Percentiles rank a stretch among this genome's conserved stretches.
phyloP scores from a whole-genome alignment of 2,888 invertebrate genomes.

The Nymphalis urticae region DNA sequence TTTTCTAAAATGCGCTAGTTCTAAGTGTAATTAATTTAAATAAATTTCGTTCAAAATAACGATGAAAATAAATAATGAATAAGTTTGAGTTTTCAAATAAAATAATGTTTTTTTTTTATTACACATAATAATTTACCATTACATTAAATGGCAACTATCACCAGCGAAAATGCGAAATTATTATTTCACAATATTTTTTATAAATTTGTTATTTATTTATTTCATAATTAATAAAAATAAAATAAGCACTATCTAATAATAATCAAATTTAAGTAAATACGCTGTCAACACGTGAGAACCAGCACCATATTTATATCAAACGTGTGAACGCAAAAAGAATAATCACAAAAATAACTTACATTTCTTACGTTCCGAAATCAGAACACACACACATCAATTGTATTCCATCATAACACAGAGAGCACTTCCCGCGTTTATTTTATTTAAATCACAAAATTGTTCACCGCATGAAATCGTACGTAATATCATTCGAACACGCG shows the following conservation, averaged over 20 bases:
- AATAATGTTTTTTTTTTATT: too few relatives aligned
- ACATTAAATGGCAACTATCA: too few relatives aligned
- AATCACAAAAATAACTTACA: slow-evolving; percentile 8
- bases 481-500: slow-evolving; percentile 22
- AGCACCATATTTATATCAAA: not conserved
- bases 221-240: not conserved
- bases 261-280: not conserved
- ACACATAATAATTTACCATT: too few relatives aligned
- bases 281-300: slow-evolving; percentile 1
- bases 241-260: not conserved
- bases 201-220: too few relatives aligned
- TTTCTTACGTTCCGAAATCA: slow-evolving; percentile 3
- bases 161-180: too few relatives aligned
- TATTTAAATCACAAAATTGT: slow-evolving; percentile 5
- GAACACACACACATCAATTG: slow-evolving; percentile 11
- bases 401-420: slow-evolving; percentile 11
- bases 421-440: slow-evolving; percentile 5
- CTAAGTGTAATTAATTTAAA: too few relatives aligned
- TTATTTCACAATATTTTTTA: too few relatives aligned
- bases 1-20: too few relatives aligned
- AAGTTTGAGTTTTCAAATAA: too few relatives aligned
- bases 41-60: too few relatives aligned
- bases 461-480: slow-evolving; percentile 3
- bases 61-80: too few relatives aligned
- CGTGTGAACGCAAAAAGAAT: not conserved